Base-by-base conservation (phyloP, 2,113 vertebrate genomes). In the Platysteira castanea region DNA sequence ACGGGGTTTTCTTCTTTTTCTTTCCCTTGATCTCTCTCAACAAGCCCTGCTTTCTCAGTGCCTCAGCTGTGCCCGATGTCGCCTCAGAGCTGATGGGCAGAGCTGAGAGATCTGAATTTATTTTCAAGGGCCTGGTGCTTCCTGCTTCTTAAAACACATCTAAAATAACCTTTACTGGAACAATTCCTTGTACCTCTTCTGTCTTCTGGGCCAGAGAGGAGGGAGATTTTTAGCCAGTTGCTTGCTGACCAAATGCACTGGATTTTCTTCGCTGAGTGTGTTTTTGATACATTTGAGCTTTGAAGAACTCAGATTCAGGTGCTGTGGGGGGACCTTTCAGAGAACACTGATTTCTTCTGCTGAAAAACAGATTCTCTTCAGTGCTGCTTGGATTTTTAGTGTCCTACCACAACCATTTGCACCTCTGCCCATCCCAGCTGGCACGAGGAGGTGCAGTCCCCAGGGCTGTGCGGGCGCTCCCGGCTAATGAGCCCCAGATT, bases 1-100 rank as follows among this genome's bases (percentile, higher is more conserved):
- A 11, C 1, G 6, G 5, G 1, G 2, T 15, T 7, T 9, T 18
- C 5, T 33, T 0, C 2, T 21, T 35, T 15, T 3, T n/a, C 9
- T 56, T 41, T 33, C 15, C 20, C 35, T 15, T 56, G 6, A 1
- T 31, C 12, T 52, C 14, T 76, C 30, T 44, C 23, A 31, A 4
- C 20, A 77, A 71, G 47, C 7, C 2, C 33, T 68, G 11, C 4
- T 56, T 50, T 74, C 31, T 54, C n/a, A 27, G 0, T n/a, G 44
- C 84, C 50, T 77, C 13, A 61, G 61, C 60, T 53, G 28, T 4
- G 17, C 70, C 39, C 11, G 4, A 11, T 1, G 2, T 35, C 13
- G 49, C n/a, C 39, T 23, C 23, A 2, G 11, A 70, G 22, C 53
- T 91, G 5, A 10, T 5, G 17, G 50, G 30, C 56, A 89, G 42